These are phyloP conservation scores for Galbula dea DNA, from an alignment of 2,113 vertebrate species.

Conservation along the genomic window DNA sequence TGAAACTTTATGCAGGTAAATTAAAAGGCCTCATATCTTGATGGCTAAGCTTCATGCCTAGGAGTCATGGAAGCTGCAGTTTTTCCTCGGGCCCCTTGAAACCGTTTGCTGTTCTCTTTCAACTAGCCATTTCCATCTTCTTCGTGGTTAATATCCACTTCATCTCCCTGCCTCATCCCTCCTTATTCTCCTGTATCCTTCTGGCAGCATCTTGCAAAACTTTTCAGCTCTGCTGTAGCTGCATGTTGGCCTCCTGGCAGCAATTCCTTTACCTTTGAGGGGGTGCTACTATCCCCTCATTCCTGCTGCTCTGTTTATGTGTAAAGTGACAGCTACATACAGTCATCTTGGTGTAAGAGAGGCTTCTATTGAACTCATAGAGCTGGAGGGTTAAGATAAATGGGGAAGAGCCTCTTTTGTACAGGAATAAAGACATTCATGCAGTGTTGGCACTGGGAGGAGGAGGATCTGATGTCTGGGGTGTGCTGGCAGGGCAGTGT, in stretches of 20 bases:
- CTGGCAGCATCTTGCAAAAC: not conserved
- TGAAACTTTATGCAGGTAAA: conserved; percentile 17
- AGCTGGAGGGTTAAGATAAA: not conserved
- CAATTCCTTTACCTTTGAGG: not conserved
- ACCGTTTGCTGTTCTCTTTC: not conserved
- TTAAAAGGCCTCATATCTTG: conserved; percentile 2
- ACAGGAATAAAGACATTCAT: not conserved
- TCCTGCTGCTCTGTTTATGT: not conserved
- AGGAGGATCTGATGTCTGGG: not conserved
- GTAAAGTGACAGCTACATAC: not conserved
- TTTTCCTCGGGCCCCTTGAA: not conserved
- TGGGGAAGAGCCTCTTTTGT: not conserved
- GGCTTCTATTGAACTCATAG: not conserved
- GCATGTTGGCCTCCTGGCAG: not conserved
- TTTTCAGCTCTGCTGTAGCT: rapidly evolving
- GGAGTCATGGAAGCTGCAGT: not conserved
- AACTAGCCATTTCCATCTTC: not conserved
- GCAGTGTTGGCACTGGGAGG: rapidly evolving
- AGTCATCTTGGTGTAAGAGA: not conserved
- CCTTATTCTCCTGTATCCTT: not conserved
- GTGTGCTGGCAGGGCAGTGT: not conserved
- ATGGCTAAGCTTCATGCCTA: not conserved
- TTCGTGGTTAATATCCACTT: not conserved
- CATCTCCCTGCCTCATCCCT: not conserved
- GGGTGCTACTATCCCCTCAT: not conserved